Evolutionary conservation across 2,888 invertebrate species (phyloP), one percentile per base, ranked within the genome.

Genomic region (Sarcophaga subvicina): DNA sequence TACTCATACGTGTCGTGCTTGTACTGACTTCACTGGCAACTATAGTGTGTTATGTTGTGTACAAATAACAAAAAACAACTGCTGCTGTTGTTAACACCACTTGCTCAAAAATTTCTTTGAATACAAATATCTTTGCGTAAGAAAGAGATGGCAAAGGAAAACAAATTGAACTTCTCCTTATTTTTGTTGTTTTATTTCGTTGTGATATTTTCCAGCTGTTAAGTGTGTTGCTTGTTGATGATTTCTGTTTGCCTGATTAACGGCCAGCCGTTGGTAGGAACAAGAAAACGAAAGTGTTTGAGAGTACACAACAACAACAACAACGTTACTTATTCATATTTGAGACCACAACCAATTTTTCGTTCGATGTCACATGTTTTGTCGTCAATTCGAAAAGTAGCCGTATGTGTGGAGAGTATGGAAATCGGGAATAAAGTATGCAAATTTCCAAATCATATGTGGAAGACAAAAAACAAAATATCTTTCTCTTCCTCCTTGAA

Each of bases 261-360:
- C 90, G 93, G 93, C 93, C 93, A 93, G 93, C 93, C 91, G 91
- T 91, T 91, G 90, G 93, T 93, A 92, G 92, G 93, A 93, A 93
- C 92, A 93, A 93, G 93, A 93, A 93, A 93, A 92, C 91, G 93
- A 93, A 93, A 93, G 93, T 93, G 91, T 91, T 91, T 90, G 90
- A 89, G 90, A 88, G 89, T 83, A 83, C 70, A 59, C 79, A 59
- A 80, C 73, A 69, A 67, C 60, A 80, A 72, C 76, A 76, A 67
- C 54, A 59, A 69, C 37, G 62, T 20, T 47, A 20, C 60, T 49
- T 49, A 14, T 49, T 49, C 14, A 14, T 49, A 49, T 49, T 49
- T 49, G 66, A 63, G 76, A 82, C 80, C 59, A 78, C 73, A n/a
- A 77, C 59, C 64, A 22, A 25, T 72, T 75, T 17, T 80, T 62